Conservation (phyloP, 2,888 invertebrate species). For the Phaonia tiefii region DNA sequence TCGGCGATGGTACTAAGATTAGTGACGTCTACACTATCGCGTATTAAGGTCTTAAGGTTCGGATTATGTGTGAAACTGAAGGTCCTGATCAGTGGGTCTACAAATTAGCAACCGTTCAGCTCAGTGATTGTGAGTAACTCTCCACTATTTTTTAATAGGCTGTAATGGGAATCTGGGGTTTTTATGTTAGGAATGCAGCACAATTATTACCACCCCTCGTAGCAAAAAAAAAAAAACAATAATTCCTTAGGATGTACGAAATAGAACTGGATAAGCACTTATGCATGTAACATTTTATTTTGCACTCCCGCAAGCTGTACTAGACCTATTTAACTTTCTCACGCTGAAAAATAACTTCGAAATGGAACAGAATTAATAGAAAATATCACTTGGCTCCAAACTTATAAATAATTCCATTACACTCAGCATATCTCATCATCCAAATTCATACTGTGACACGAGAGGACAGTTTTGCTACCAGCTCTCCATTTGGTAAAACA, state of each 20-base stretch:
- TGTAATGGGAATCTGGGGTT: too few species aligned
- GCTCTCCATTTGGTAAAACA: conserved; percentile 4
- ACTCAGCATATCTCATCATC: conserved; percentile 21
- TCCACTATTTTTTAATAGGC: too few species aligned
- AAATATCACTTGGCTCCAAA: neutral
- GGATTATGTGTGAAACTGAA: too few species aligned
- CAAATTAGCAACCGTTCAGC: too few species aligned
- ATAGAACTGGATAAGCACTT: neutral
- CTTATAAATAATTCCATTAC: conserved; percentile 47
- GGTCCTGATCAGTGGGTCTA: too few species aligned
- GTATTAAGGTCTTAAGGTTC: too few species aligned
- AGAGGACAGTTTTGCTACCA: conserved; percentile 7
- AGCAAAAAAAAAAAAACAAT: conserved; percentile 18
- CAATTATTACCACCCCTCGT: neutral
- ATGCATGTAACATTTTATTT: neutral
- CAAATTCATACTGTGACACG: neutral
- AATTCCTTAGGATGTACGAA: conserved; percentile 30
- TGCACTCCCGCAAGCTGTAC: conserved; percentile 11
- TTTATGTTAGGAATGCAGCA: too few species aligned
- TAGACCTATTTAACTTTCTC: conserved; percentile 34
- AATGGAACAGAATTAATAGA: too few species aligned
- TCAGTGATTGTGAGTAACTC: too few species aligned
- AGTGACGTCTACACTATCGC: too few species aligned
- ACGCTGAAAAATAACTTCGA: neutral
- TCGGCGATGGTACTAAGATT: too few species aligned